Evolutionary conservation across 2,797 vertebrate species (phyloP).

Genomic region (Discoglossus pictus): DNA sequence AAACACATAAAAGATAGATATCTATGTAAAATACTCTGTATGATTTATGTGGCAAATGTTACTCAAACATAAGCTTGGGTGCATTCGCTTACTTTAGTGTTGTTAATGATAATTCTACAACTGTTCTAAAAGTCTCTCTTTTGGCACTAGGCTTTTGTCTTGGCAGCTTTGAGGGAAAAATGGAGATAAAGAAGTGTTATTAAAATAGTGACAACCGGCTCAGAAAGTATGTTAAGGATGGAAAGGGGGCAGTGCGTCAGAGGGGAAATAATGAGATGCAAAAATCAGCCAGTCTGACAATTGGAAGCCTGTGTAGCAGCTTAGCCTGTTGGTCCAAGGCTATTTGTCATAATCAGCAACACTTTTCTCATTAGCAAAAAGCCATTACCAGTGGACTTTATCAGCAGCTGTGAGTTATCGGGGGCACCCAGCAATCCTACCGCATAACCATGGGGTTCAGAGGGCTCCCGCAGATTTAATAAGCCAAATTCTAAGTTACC

Average conservation of each 20-base stretch:
- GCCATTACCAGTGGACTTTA: conserved; percentile 93
- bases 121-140: conserved; percentile 57
- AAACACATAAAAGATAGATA: no score
- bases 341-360: conserved; percentile 94
- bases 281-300: conserved; percentile 82
- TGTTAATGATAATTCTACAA: conserved; percentile 63
- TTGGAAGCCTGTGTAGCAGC: conserved; percentile 87
- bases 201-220: conserved; percentile 76
- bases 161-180: conserved; percentile 65
- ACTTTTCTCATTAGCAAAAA: conserved; percentile 98
- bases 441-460: conserved; percentile 69
- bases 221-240: conserved; percentile 67
- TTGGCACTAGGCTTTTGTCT: conserved; percentile 67
- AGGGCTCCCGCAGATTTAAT: conserved; percentile 70
- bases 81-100: conserved; percentile 11
- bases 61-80: not conserved
- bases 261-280: conserved; percentile 86
- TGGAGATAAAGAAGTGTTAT: conserved; percentile 81
- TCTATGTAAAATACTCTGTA: no score
- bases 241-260: conserved; percentile 74
- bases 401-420: conserved; percentile 86
- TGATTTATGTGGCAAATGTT: no score
- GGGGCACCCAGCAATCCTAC: conserved; percentile 78
- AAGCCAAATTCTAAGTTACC: conserved; percentile 71
- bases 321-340: conserved; percentile 93